Conservation (phyloP, 2,113 vertebrate species). For the Varanus salvator region DNA sequence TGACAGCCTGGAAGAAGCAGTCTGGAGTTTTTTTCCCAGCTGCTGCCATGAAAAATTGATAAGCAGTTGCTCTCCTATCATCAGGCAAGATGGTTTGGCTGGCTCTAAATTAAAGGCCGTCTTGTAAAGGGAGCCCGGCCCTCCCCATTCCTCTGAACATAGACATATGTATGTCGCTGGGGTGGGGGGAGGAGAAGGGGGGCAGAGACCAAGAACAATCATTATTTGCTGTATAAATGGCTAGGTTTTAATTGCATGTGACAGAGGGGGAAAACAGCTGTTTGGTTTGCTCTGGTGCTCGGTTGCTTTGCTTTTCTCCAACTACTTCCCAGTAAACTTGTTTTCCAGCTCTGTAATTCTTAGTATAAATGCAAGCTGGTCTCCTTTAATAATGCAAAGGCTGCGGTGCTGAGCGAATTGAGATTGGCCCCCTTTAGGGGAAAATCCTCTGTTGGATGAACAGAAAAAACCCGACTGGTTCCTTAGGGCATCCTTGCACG, state of each 20-base stretch:
- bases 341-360: conserved; percentile 5
- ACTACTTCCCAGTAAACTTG: conserved; percentile 20
- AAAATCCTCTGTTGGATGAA: too few relatives aligned
- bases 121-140: neutral
- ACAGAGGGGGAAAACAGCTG: conserved; percentile 6
- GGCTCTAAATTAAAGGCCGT: conserved; percentile 40
- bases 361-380: neutral
- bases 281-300: neutral
- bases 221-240: neutral
- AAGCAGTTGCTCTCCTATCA: conserved; percentile 25
- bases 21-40: conserved; percentile 27
- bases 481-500: neutral
- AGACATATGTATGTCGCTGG: conserved; percentile 13
- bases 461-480: too few relatives aligned
- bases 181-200: neutral
- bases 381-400: conserved; percentile 24
- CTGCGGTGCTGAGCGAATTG: conserved; percentile 13
- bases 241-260: neutral
- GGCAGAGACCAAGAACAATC: conserved; percentile 37
- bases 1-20: conserved; percentile 34
- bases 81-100: conserved; percentile 39
- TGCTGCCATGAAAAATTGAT: conserved; percentile 48
- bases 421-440: neutral
- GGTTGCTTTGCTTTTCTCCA: conserved; percentile 1
- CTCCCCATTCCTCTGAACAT: conserved; percentile 39